Evolutionary conservation across 1,140 invertebrate species (phyloP).

Genomic region (Chironomus tepperi): DNA sequence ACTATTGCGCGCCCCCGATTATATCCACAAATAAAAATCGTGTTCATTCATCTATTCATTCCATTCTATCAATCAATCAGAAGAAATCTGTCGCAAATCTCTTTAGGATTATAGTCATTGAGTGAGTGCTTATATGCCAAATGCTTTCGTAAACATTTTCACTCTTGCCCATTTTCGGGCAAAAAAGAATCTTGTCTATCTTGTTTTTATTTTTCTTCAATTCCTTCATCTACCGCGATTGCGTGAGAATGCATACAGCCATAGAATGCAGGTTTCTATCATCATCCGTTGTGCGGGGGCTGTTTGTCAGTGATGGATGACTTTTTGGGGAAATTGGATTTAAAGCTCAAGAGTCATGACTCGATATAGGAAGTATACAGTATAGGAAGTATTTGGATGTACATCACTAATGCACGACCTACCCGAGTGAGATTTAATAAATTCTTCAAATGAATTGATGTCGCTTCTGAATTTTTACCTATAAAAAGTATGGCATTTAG

Average conservation of each 20-base stretch:
- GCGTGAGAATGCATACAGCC: not conserved
- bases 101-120: not conserved
- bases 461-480: not conserved
- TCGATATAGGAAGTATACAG: too few relatives aligned
- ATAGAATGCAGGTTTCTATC: not conserved
- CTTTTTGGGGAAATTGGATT: too few relatives aligned
- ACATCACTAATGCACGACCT: too few relatives aligned
- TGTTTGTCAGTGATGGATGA: too few relatives aligned
- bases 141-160: not conserved
- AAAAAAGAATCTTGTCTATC: not conserved
- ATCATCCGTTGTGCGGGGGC: not conserved
- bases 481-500: not conserved
- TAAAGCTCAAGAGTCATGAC: too few relatives aligned
- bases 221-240: not conserved
- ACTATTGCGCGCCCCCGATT: too few relatives aligned
- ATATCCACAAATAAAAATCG: too few relatives aligned
- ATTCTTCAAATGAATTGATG: not conserved
- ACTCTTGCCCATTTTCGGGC: constrained; percentile 4
- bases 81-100: constrained; percentile 1
- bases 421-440: not conserved
- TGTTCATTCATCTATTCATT: not conserved
- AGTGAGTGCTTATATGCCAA: not conserved
- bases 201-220: not conserved
- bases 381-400: too few relatives aligned
- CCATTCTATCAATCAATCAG: not conserved